Base-by-base conservation (phyloP, 2,888 invertebrate species). In the Imbricaverruca yamaguchii region DNA sequence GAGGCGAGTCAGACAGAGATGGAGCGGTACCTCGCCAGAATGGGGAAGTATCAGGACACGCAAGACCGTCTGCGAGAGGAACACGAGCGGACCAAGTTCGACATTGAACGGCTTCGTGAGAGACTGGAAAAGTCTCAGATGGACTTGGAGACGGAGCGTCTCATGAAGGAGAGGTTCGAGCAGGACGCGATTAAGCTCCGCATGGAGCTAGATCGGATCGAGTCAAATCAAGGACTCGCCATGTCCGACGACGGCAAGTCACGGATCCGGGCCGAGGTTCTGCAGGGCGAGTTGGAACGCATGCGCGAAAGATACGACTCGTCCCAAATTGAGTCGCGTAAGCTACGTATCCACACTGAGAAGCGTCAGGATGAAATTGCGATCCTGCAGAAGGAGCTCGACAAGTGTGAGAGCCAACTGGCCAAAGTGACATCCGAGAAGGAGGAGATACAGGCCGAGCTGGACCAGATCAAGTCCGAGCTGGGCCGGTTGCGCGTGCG, bases 1-100 rank as follows among this genome's bases (percentile, higher is more conserved):
- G 93, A 94, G 85, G 92, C 92, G 77, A 90, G 94, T 11, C 91
- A 93, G 82, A 93, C 94, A 86, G 94, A 94, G 86, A 91, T 93
- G 82, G 92, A 93, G 83, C 89, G 93, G 86, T 91, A 92, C 86
- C 91, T 91, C 56, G 89, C 91, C 80, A 90, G 93, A 81, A 92
- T 92, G 86, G 92, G 92, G 84, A 93, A 93, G 87, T 93, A 93
- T 86, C 93, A 93, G 85, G 85, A 86, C 57, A 85, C 84, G 59
- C 90, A 91, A 84, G 90, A 90, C 84, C 88, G 91, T 81, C 89
- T 90, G 82, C 92, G 93, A 87, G 93, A 93, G 88, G 94, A 93
- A 77, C 84, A 85, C 80, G 86, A 86, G 65, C 85, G 85, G 74
- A 67, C 85, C 80, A 84, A 83, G 69, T 82, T 82, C 55, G 84